Conservation (phyloP, 1,140 invertebrate species). For the Drosophila jambulina region DNA sequence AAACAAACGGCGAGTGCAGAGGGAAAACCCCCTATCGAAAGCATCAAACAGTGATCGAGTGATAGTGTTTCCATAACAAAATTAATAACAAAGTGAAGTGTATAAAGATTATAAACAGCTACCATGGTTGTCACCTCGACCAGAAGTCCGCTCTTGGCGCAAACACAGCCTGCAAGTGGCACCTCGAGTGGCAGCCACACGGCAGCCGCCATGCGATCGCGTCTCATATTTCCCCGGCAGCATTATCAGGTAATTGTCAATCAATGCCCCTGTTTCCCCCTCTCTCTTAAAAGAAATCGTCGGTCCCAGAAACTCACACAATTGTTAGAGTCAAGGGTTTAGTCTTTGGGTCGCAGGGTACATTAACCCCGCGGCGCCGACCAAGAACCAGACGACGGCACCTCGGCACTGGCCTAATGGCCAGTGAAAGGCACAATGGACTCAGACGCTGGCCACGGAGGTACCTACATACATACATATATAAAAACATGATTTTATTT, state of each 20-base stretch:
- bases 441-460: constrained; percentile 9
- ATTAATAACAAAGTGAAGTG: constrained; percentile 12
- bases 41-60: constrained; percentile 4
- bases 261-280: not conserved
- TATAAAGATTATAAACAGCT: constrained; percentile 1
- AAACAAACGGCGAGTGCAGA: constrained; percentile 30
- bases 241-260: constrained; percentile 79
- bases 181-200: constrained; percentile 58
- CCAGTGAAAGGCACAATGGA: constrained; percentile 24
- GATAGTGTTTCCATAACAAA: constrained; percentile 2
- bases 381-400: constrained; percentile 41
- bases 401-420: constrained; percentile 42
- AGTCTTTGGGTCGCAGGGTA: constrained; percentile 37
- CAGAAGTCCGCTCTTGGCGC: constrained; percentile 67
- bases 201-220: constrained; percentile 64
- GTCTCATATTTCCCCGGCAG: constrained; percentile 75
- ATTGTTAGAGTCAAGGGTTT: constrained; percentile 31
- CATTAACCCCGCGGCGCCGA: constrained; percentile 74
- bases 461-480: constrained; percentile 11
- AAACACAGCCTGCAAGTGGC: constrained; percentile 59
- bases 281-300: not conserved
- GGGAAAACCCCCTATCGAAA: not conserved
- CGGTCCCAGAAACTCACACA: not conserved
- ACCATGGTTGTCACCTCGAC: constrained; percentile 77
- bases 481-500: constrained; percentile 42